Evolutionary conservation across 2,888 invertebrate species (phyloP).

Genomic region (Tachina fera): DNA sequence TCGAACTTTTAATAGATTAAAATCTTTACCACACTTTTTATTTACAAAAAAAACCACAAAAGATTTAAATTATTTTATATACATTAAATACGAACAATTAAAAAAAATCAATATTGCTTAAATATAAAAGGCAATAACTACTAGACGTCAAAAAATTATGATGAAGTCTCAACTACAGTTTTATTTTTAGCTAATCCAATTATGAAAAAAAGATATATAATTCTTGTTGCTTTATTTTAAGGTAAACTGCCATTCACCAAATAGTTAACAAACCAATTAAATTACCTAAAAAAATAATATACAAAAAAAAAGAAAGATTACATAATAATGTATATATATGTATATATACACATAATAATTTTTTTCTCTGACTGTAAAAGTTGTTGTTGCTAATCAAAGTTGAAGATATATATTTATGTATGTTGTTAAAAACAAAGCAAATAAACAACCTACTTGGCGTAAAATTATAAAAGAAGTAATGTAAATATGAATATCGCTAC

Average conservation of each 20-base stretch:
- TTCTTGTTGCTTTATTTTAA: slow-evolving; percentile 66
- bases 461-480: slow-evolving; percentile 11
- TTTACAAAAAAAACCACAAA: slow-evolving; percentile 41
- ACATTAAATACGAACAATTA: slow-evolving; percentile 43
- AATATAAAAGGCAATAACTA: slow-evolving; percentile 45
- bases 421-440: background rate
- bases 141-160: background rate
- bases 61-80: slow-evolving; percentile 49
- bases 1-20: slow-evolving; percentile 87
- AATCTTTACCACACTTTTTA: slow-evolving; percentile 31
- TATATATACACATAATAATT: background rate
- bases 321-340: too few species aligned
- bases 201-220: slow-evolving; percentile 7
- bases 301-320: background rate
- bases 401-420: background rate
- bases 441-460: slow-evolving; percentile 18
- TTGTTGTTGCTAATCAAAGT: slow-evolving; percentile 37
- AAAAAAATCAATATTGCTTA: slow-evolving; percentile 17
- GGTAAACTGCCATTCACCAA: slow-evolving; percentile 73
- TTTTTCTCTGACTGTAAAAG: slow-evolving; percentile 37
- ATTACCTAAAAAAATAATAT: slow-evolving; percentile 32
- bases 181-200: slow-evolving; percentile 16
- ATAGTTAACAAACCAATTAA: slow-evolving; percentile 60
- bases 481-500: background rate
- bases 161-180: slow-evolving; percentile 13